Evolutionary conservation across 2,888 invertebrate species (phyloP).

Genomic region (Strigamia crassipes): DNA sequence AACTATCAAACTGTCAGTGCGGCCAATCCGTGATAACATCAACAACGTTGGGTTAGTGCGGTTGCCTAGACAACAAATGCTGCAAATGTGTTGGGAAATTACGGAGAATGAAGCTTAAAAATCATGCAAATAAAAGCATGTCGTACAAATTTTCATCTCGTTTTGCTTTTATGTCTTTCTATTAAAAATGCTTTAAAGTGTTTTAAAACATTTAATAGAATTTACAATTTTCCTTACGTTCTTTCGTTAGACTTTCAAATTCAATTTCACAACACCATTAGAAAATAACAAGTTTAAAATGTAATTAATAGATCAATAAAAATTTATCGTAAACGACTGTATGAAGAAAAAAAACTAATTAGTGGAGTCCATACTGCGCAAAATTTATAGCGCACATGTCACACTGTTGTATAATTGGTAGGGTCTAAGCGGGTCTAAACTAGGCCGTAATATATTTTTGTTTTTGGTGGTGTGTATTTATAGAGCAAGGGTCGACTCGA

Average conservation of each 20-base stretch:
- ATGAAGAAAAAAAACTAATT: not conserved
- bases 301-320: not conserved
- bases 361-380: not conserved
- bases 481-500: not conserved
- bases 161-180: no score
- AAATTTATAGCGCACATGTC: not conserved
- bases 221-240: no score
- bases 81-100: not conserved
- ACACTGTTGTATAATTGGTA: not conserved
- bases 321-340: no score
- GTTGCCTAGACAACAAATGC: constrained; percentile 3
- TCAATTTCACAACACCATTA: no score
- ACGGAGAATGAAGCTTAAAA: not conserved
- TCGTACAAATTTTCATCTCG: no score
- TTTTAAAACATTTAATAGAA: no score
- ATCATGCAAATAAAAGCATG: not conserved
- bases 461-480: not conserved
- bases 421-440: not conserved
- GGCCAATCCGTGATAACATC: not conserved
- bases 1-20: not conserved
- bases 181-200: no score
- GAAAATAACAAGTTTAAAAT: no score
- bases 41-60: not conserved
- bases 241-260: no score
- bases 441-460: not conserved